Percentiles rank a stretch among this genome's conserved stretches.
Conservation (phyloP, 2,113 vertebrate species). For the Thymallus thymallus region DNA sequence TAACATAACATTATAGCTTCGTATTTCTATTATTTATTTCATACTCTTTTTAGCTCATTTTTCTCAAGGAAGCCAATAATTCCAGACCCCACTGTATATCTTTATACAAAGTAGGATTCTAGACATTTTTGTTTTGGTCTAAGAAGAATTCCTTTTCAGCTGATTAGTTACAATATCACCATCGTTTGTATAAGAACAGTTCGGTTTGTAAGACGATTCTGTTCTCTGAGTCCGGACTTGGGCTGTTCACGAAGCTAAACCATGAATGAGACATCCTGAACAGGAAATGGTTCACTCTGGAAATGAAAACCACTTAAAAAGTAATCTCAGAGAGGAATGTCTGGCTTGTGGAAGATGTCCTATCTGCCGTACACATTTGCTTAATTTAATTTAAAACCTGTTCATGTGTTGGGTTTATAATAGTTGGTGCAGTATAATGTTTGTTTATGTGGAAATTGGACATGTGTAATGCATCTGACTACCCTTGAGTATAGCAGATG, state of each 20-base stretch:
- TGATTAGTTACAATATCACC: not conserved
- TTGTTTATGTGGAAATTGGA: not conserved
- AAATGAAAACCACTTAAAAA: constrained; percentile 49
- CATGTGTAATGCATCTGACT: constrained; percentile 8
- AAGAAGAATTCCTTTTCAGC: not conserved
- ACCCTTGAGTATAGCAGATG: not conserved
- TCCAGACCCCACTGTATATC: too few species aligned
- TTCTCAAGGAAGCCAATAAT: too few species aligned
- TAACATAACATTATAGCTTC: too few species aligned
- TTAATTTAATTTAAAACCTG: not conserved
- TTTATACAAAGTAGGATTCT: too few species aligned
- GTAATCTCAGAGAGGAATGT: constrained; percentile 44
- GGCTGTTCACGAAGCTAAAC: constrained; percentile 6
- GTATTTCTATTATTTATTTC: too few species aligned
- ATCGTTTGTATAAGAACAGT: not conserved
- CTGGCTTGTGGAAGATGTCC: constrained; percentile 48
- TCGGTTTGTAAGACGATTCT: not conserved
- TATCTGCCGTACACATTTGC: constrained; percentile 24
- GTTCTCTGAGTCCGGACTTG: not conserved
- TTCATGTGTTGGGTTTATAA: not conserved
- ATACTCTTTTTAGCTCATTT: too few species aligned
- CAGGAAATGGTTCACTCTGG: constrained; percentile 58
- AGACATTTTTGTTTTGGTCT: too few species aligned
- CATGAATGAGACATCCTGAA: constrained; percentile 24
- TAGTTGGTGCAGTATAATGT: constrained; percentile 1